phyloP scores from a whole-genome alignment of 37 sponge, comb jelly and placozoan species.

The Bolinopsis microptera region DNA sequence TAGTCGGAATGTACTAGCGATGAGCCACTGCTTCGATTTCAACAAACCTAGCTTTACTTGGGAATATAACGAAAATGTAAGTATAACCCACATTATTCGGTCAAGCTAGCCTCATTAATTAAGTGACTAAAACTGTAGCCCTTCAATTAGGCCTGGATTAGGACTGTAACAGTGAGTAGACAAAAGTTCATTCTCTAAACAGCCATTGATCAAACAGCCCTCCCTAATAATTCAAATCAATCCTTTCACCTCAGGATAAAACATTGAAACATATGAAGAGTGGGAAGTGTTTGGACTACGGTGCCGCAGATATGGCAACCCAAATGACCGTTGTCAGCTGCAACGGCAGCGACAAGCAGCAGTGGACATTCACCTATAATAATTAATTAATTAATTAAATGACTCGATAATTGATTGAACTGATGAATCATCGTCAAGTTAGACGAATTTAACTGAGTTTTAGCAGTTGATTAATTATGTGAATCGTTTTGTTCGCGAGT shows the following conservation, averaged over 20 bases:
- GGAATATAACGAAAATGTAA: background rate
- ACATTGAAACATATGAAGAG: background rate
- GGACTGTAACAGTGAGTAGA: no score
- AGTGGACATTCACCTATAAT: slow-evolving; percentile 51
- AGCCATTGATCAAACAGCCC: no score
- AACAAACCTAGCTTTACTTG: background rate
- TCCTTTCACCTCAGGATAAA: background rate
- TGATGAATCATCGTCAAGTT: background rate
- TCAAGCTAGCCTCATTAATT: background rate
- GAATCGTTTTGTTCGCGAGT: background rate
- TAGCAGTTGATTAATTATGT: background rate
- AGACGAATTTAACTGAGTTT: background rate
- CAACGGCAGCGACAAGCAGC: slow-evolving; percentile 25
- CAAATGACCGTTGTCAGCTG: background rate
- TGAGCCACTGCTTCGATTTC: slow-evolving; percentile 58
- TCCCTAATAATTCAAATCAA: no score
- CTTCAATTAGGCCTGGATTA: background rate
- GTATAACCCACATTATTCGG: background rate
- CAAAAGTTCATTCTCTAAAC: no score
- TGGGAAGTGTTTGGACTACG: slow-evolving; percentile 56
- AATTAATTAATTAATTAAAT: background rate
- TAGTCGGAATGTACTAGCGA: background rate
- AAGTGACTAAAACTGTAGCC: background rate
- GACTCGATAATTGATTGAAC: no score
- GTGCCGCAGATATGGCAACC: slow-evolving; percentile 5